Conservation (phyloP, 2,888 invertebrate genomes). For the Hemithea aestivaria region DNA sequence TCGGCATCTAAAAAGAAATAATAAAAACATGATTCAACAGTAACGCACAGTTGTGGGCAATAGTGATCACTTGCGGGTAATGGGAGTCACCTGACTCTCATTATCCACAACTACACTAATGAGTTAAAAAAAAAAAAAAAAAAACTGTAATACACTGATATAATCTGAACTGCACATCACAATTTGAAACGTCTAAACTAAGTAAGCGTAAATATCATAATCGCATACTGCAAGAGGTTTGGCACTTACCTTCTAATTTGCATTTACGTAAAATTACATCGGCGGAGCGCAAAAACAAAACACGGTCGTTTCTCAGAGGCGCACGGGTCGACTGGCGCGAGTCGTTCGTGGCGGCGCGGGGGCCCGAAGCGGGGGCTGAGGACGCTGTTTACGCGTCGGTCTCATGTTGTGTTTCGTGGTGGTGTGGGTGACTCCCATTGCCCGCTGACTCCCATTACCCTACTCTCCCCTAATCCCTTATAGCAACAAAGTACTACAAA, state of each 20-base stretch:
- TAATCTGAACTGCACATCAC: slow-evolving; percentile 28
- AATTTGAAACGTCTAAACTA: slow-evolving; percentile 27
- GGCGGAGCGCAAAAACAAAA: slow-evolving; percentile 30
- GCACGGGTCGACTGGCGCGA: slow-evolving; percentile 25
- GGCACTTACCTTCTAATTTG: slow-evolving; percentile 23
- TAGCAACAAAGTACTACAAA: no score
- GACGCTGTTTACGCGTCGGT: slow-evolving; percentile 22
- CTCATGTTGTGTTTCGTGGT: slow-evolving; percentile 23
- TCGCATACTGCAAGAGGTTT: slow-evolving; percentile 25
- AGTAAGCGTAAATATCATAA: slow-evolving; percentile 25
- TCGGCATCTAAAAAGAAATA: slow-evolving; percentile 29
- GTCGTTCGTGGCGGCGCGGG: slow-evolving; percentile 22
- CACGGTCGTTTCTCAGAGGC: slow-evolving; percentile 24
- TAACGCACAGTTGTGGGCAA: slow-evolving; percentile 13
- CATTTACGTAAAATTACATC: slow-evolving; percentile 23
- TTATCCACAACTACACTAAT: slow-evolving; percentile 24
- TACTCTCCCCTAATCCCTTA: slow-evolving; percentile 18
- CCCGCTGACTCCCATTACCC: slow-evolving; percentile 35
- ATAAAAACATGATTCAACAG: slow-evolving; percentile 18
- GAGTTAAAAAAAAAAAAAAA: slow-evolving; percentile 18
- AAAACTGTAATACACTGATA: slow-evolving; percentile 18
- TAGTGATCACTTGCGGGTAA: slow-evolving; percentile 27
- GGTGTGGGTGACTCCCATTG: slow-evolving; percentile 23
- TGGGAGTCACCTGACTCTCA: slow-evolving; percentile 25
- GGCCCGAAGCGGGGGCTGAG: slow-evolving; percentile 14